These are phyloP conservation scores for Tetramorium bicarinatum DNA, from an alignment of 2,888 invertebrate genomes.

Conservation along the genomic window DNA sequence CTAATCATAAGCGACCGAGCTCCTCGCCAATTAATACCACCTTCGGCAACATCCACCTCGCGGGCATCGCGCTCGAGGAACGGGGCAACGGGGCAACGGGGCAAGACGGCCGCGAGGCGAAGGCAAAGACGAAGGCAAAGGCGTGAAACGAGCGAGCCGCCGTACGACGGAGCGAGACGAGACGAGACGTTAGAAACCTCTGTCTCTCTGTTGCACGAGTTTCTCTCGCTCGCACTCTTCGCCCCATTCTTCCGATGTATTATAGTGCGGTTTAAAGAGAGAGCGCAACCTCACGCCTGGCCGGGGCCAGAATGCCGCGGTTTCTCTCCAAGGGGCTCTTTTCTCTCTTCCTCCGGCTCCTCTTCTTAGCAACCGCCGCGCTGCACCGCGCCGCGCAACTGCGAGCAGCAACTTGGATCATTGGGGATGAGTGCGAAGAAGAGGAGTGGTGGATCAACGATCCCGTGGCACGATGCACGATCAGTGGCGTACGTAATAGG, in stretches of 20 bases:
- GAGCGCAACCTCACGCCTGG: conserved; percentile 61
- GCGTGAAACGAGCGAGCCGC: conserved; percentile 47
- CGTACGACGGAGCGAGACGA: conserved; percentile 13
- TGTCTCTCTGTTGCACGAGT: conserved; percentile 35
- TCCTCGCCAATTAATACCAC: conserved; percentile 85
- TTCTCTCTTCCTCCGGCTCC: conserved; percentile 43
- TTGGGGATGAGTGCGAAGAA: conserved; percentile 62
- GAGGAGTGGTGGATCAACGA: conserved; percentile 63
- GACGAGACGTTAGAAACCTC: conserved; percentile 25
- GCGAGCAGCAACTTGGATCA: conserved; percentile 47
- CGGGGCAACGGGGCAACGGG: no score
- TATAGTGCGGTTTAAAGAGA: conserved; percentile 57
- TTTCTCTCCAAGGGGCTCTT: conserved; percentile 50
- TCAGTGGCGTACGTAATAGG: conserved; percentile 63
- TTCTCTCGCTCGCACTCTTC: conserved; percentile 33
- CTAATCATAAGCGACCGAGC: conserved; percentile 81
- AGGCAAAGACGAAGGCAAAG: conserved; percentile 1
- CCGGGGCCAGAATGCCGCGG: conserved; percentile 41
- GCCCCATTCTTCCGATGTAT: conserved; percentile 53
- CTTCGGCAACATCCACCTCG: conserved; percentile 82
- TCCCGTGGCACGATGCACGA: conserved; percentile 57
- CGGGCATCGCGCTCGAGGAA: conserved; percentile 32
- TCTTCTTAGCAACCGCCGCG: conserved; percentile 57
- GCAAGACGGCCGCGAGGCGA: background rate
- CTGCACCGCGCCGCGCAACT: conserved; percentile 52